phyloP scores from a whole-genome alignment of 2,113 vertebrate genomes.

The Hippocampus barbouri region DNA sequence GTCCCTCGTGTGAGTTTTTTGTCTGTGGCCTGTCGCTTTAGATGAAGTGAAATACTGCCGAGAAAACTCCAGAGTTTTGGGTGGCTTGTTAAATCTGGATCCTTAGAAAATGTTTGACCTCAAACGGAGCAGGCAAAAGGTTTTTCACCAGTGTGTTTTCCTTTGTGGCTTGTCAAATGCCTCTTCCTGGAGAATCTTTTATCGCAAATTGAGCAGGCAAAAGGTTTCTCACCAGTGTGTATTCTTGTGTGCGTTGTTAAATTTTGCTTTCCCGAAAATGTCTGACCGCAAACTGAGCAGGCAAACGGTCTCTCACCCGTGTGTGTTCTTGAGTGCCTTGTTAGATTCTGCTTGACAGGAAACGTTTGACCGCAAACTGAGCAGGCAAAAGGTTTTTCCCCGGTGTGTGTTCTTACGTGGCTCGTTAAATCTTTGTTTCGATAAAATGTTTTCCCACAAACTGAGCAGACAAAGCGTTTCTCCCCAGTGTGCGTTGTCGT shows the following conservation, averaged over 20 bases:
- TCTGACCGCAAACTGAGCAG: background rate
- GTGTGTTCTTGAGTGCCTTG: background rate
- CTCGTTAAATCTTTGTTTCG: background rate
- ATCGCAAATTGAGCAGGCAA: no score
- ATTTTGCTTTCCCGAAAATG: background rate
- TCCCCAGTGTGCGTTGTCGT: background rate
- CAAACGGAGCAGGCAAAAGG: no score
- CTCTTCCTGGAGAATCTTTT: no score
- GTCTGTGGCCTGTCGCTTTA: no score
- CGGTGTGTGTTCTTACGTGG: background rate
- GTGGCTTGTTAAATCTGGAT: no score
- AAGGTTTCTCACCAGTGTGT: background rate
- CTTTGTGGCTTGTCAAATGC: no score
- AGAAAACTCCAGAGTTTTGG: no score
- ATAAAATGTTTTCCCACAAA: background rate
- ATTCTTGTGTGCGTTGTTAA: background rate
- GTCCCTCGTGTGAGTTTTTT: no score
- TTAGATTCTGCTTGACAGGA: background rate
- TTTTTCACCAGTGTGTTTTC: no score
- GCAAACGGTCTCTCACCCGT: background rate
- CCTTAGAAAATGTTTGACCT: no score
- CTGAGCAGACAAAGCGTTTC: background rate
- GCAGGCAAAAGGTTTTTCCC: background rate
- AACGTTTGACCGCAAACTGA: background rate
- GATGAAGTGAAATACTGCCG: no score